These are phyloP conservation scores for Festucalex cinctus DNA, from an alignment of 2,113 vertebrate species.

Conservation along the genomic window DNA sequence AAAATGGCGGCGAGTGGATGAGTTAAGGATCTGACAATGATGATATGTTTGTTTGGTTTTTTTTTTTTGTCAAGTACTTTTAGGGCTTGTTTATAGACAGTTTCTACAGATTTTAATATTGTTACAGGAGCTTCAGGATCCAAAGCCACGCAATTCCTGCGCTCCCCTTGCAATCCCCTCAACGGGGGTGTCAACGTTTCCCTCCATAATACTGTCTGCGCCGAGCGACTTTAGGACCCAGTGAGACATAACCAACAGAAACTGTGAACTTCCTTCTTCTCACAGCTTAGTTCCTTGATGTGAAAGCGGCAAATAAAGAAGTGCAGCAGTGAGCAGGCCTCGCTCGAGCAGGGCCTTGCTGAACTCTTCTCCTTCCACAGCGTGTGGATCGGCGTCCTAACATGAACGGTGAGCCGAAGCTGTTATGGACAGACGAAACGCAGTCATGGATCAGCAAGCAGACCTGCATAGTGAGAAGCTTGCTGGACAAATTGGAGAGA, in stretches of 20 bases:
- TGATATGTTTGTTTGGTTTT: no score
- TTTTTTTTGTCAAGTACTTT: no score
- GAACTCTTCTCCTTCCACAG: slow-evolving; percentile 20
- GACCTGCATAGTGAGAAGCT: slow-evolving; percentile 54
- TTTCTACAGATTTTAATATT: no score
- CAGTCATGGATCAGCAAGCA: slow-evolving; percentile 68
- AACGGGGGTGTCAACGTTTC: background rate
- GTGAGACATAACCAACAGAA: slow-evolving; percentile 70
- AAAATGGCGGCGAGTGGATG: no score
- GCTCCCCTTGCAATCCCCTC: background rate
- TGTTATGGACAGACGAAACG: slow-evolving; percentile 24
- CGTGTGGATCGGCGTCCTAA: slow-evolving; percentile 45
- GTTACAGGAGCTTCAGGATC: background rate
- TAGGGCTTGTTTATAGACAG: background rate
- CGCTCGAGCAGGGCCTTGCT: background rate
- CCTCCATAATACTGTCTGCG: background rate
- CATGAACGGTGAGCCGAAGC: slow-evolving; percentile 35
- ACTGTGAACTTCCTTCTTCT: slow-evolving; percentile 62
- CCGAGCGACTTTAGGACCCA: slow-evolving; percentile 71
- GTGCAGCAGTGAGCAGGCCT: slow-evolving; percentile 19
- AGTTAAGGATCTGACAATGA: no score
- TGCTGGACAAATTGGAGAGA: slow-evolving; percentile 54
- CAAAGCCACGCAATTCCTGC: background rate
- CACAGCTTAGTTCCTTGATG: slow-evolving; percentile 51
- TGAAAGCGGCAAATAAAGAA: slow-evolving; percentile 44